Base-by-base conservation (phyloP, 1,140 invertebrate species). In the Hyphantria cunea region DNA sequence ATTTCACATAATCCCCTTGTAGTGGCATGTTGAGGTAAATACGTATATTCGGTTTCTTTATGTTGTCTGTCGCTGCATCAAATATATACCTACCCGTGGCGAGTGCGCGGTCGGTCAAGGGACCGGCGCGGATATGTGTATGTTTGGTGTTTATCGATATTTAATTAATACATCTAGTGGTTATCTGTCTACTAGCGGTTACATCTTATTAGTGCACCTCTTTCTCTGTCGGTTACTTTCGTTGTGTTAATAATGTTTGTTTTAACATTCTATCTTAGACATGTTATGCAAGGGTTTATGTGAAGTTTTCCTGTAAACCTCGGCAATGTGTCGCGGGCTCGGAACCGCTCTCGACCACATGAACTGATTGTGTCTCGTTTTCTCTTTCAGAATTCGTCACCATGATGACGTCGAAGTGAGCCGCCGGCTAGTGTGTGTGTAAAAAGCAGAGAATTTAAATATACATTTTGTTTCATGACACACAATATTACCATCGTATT, bases 401-500 rank as follows among this genome's bases (percentile, higher is more conserved):
- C 93, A 98, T 98, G 97, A 98, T 98, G 97, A 98, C 97, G 94
- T 98, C 97, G 94, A 98, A 98, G 96, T 98, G 96, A 94, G 93
- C 84, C 78, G 80, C 72, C 82, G 84, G 80, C 76, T 83, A 86
- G 86, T 89, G 86, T 88, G 88, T 89, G 91, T 91, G 90, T 91
- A 91, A 84, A 91, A 89, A 86, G 86, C 80, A 86, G 89, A 90
- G 89, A 90, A 86, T 90, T 88, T 85, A 90, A 91, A 90, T 89
- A 90, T 91, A 91, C 89, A 85, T 90, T 91, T 91, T 91, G 82
- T 89, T 91, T 92, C 90, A 92, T 91, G 89, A 91, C 89, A 90
- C 87, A 91, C 89, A 92, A 88, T 90, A 91, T 87, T 91, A 91
- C 84, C 89, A 92, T 91, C 90, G 88, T 90, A 90, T 91, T 86